Evolutionary conservation across 2,113 vertebrate genomes (phyloP).

Genomic region (Tapirus terrestris): DNA sequence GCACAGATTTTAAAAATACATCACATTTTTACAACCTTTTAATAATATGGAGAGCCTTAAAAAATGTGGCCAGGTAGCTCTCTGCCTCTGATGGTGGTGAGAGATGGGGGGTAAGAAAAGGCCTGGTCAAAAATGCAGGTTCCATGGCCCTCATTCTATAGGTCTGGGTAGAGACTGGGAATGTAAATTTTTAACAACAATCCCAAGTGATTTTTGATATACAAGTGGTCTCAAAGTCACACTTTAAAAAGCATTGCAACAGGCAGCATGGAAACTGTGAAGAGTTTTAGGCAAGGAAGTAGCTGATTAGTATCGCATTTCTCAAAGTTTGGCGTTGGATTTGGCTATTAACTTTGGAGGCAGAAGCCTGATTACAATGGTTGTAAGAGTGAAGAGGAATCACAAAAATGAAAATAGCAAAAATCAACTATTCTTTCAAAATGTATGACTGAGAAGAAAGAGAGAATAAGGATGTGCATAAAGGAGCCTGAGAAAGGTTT

Average conservation of each 20-base stretch:
- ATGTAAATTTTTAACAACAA: not conserved
- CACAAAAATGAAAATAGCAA: not conserved
- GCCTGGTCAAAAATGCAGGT: not conserved
- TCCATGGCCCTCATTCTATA: not conserved
- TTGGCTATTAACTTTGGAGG: not conserved
- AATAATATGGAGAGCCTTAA: not conserved
- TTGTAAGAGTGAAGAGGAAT: not conserved
- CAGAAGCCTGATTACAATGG: not conserved
- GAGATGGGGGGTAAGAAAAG: accelerated
- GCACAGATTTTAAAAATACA: not conserved
- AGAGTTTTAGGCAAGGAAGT: too few species aligned
- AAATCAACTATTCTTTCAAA: not conserved
- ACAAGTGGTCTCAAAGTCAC: not conserved
- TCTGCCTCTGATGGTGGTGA: not conserved
- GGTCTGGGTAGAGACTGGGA: not conserved
- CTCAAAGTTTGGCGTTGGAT: not conserved
- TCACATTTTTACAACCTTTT: not conserved
- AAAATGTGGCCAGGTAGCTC: not conserved
- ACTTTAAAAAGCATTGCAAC: not conserved
- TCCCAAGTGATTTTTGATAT: not conserved
- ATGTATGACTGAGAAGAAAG: not conserved
- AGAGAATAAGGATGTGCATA: not conserved
- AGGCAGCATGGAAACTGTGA: not conserved
- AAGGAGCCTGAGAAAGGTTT: too few species aligned
- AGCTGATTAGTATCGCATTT: accelerated